Percentiles rank a stretch among this genome's conserved stretches.
These are phyloP conservation scores for Sycophaga agraensis DNA, from an alignment of 1,140 invertebrate species.

Conservation along the genomic window DNA sequence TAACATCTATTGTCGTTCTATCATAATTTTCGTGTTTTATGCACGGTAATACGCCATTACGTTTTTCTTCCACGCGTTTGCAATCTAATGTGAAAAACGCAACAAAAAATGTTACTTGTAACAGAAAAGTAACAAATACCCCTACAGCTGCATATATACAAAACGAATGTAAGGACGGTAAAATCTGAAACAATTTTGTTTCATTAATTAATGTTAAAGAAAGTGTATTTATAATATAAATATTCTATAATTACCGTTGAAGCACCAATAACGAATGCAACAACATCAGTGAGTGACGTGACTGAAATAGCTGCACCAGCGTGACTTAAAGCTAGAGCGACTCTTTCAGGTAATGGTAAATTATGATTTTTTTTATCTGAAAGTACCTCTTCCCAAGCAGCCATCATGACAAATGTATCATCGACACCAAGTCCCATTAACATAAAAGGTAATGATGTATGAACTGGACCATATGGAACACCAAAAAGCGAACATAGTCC, in stretches of 20 bases:
- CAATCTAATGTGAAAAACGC: slow-evolving; percentile 74
- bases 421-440: slow-evolving; percentile 79
- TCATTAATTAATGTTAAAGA: too few species aligned
- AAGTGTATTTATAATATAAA: neutral
- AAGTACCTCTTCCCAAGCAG: slow-evolving; percentile 67
- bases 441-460: slow-evolving; percentile 79
- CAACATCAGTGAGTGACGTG: slow-evolving; percentile 80
- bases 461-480: slow-evolving; percentile 78
- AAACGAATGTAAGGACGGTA: slow-evolving; percentile 74
- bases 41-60: slow-evolving; percentile 71
- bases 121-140: slow-evolving; percentile 72
- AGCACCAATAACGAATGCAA: slow-evolving; percentile 73
- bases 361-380: slow-evolving; percentile 52
- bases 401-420: slow-evolving; percentile 81
- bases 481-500: slow-evolving; percentile 74
- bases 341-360: slow-evolving; percentile 62
- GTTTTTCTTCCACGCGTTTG: slow-evolving; percentile 62
- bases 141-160: slow-evolving; percentile 74
- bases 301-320: slow-evolving; percentile 82
- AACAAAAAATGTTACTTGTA: slow-evolving; percentile 78
- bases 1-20: slow-evolving; percentile 41
- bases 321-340: slow-evolving; percentile 72
- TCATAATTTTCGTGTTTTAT: slow-evolving; percentile 64
- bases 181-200: slow-evolving; percentile 57
- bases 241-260: slow-evolving; percentile 64